Conservation (phyloP, 2,113 vertebrate species). For the Pelvicachromis taeniatus region DNA sequence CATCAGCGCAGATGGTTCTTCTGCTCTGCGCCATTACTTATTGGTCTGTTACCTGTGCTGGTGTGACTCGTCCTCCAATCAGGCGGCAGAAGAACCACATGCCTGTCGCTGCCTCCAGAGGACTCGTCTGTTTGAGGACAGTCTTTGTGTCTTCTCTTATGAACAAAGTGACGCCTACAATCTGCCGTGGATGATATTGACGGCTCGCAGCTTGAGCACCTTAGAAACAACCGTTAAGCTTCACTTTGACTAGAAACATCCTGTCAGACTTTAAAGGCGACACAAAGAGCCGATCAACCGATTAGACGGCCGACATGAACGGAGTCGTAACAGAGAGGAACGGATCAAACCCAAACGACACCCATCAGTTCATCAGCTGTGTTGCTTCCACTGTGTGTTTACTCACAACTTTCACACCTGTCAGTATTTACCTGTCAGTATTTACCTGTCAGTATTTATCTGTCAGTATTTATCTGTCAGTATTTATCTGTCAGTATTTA, state of each 20-base stretch:
- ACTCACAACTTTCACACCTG: background rate
- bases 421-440: background rate
- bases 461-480: no score
- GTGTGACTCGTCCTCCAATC: no score
- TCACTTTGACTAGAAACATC: accelerated
- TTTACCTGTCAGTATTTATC: no score
- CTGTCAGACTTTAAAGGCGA: background rate
- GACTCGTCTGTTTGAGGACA: background rate
- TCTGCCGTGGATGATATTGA: background rate
- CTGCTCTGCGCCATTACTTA: no score
- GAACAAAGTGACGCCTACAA: background rate
- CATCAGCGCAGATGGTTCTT: no score
- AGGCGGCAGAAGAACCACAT: no score
- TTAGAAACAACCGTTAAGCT: background rate
- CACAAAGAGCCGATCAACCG: background rate
- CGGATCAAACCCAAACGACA: background rate
- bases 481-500: background rate
- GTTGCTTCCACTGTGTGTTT: background rate
- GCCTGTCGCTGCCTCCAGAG: no score
- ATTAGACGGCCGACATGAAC: background rate
- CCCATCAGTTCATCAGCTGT: no score
- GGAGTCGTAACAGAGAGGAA: background rate
- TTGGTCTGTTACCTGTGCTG: no score
- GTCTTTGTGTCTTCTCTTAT: background rate
- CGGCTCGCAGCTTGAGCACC: background rate